Conservation (phyloP, 2,888 invertebrate species). For the Brassicogethes aeneus region DNA sequence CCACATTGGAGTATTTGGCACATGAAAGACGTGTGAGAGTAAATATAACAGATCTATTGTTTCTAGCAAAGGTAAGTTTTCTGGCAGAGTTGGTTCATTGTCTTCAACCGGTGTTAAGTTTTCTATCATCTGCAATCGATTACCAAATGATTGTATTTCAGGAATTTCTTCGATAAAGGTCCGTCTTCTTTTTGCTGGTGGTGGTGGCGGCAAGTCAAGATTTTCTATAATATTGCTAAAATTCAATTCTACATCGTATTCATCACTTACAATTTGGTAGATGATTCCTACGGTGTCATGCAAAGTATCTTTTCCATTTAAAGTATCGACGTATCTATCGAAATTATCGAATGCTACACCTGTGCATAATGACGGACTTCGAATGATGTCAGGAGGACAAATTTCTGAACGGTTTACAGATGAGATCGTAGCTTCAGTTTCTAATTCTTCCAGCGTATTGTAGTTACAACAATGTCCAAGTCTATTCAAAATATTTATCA, state of each 20-base stretch:
- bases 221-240: constrained; percentile 12
- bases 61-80: constrained; percentile 5
- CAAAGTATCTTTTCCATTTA: constrained; percentile 13
- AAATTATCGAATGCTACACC: constrained; percentile 17
- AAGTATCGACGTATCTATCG: constrained; percentile 16
- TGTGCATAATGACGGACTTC: constrained; percentile 4
- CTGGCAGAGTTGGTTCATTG: constrained; percentile 15
- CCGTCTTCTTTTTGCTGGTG: constrained; percentile 14
- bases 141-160: constrained; percentile 15
- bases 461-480: constrained; percentile 15
- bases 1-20: constrained; percentile 12
- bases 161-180: constrained; percentile 18
- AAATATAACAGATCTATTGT: constrained; percentile 8
- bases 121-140: constrained; percentile 19
- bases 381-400: constrained; percentile 11
- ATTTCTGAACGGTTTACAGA: constrained; percentile 6
- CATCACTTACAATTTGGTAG: no score
- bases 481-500: constrained; percentile 13
- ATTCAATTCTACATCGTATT: constrained; percentile 8
- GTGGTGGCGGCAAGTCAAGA: constrained; percentile 10
- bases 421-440: constrained; percentile 14
- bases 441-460: constrained; percentile 10
- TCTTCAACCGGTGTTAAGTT: constrained; percentile 13
- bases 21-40: constrained; percentile 8
- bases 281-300: constrained; percentile 9